phyloP scores from a whole-genome alignment of 1,140 invertebrate species.

The Halesus radiatus region DNA sequence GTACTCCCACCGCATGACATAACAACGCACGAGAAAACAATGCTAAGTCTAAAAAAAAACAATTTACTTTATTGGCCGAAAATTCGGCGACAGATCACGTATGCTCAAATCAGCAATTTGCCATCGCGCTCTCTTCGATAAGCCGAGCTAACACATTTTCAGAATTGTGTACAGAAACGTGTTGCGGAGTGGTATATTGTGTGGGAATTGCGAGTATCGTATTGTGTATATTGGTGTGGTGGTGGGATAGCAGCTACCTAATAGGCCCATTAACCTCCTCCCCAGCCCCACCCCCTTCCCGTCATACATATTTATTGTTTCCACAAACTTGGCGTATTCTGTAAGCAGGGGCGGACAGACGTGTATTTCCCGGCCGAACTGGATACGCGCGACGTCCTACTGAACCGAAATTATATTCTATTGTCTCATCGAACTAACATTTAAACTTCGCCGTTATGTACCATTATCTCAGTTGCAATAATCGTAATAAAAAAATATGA shows the following conservation, averaged over 20 bases:
- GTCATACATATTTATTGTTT: conserved; percentile 38
- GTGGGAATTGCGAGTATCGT: conserved; percentile 12
- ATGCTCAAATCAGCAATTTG: conserved; percentile 37
- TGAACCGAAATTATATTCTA: neutral
- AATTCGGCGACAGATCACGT: conserved; percentile 34
- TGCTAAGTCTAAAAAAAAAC: conserved; percentile 9
- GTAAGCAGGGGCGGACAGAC: neutral
- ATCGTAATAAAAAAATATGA: too few species aligned
- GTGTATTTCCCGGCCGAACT: too few species aligned
- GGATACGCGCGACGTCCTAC: neutral
- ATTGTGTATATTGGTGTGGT: conserved; percentile 31
- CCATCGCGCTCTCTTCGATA: conserved; percentile 23
- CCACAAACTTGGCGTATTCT: conserved; percentile 11
- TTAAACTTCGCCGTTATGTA: too few species aligned
- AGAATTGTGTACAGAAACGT: conserved; percentile 21
- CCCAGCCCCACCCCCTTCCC: neutral
- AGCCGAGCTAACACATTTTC: conserved; percentile 34
- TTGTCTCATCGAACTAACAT: too few species aligned
- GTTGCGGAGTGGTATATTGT: conserved; percentile 33
- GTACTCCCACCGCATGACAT: too few species aligned
- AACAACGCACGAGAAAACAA: too few species aligned
- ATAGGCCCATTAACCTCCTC: conserved; percentile 31
- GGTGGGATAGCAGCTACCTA: conserved; percentile 23
- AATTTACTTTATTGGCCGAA: conserved; percentile 29
- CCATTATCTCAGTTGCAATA: too few species aligned